These are phyloP conservation scores for Choloepus didactylus DNA, from an alignment of 2,797 vertebrate genomes.

Conservation along the genomic window DNA sequence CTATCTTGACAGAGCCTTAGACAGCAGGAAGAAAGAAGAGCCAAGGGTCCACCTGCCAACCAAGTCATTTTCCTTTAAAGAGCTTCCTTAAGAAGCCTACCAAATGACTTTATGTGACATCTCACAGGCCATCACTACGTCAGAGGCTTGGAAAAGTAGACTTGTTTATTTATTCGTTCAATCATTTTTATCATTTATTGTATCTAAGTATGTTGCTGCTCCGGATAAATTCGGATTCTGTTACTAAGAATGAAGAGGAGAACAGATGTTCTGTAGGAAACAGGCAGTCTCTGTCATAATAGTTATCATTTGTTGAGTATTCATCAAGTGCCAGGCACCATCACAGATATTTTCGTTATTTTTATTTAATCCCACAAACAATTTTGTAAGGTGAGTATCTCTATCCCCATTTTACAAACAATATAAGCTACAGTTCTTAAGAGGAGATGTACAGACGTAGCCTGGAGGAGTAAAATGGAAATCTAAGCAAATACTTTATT, in stretches of 20 bases:
- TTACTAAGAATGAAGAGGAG: not conserved
- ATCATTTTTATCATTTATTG: not conserved
- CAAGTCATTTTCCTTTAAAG: not conserved
- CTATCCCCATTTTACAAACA: not conserved
- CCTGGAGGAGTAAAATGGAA: not conserved
- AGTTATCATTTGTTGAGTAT: not conserved
- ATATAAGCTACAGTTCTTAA: not conserved
- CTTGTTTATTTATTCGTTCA: not conserved
- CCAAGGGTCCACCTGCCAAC: not conserved
- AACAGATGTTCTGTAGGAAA: not conserved
- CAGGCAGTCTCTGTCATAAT: not conserved
- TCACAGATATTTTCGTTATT: not conserved
- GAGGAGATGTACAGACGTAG: not conserved
- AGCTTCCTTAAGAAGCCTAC: not conserved
- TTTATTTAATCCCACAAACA: not conserved
- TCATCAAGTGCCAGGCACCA: not conserved
- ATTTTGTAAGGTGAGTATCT: not conserved
- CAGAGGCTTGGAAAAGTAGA: not conserved
- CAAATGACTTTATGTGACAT: not conserved
- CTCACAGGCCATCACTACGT: not conserved
- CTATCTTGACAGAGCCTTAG: not conserved
- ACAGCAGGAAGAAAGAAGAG: not conserved
- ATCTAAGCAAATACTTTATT: not conserved
- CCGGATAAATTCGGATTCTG: not conserved
- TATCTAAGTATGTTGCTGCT: not conserved